phyloP scores from a whole-genome alignment of 1,140 invertebrate genomes.

The Caenorhabditis tropicalis region DNA sequence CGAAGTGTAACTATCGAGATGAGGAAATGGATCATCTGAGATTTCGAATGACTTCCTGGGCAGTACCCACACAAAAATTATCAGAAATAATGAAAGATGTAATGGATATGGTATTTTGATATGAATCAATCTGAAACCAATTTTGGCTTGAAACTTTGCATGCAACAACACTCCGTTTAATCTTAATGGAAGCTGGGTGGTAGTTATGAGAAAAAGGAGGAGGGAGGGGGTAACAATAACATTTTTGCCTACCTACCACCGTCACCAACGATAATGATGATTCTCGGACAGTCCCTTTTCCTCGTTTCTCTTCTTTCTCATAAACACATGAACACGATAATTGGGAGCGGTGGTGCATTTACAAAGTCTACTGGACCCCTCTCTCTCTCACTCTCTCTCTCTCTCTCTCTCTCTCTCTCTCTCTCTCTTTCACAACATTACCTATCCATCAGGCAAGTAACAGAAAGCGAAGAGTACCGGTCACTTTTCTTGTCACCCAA shows the following conservation, averaged over 20 bases:
- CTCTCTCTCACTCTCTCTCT: not conserved
- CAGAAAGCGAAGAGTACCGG: conserved; percentile 27
- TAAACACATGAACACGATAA: conserved; percentile 38
- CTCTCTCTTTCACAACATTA: too few relatives aligned
- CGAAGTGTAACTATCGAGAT: not conserved
- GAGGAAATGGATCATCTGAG: not conserved
- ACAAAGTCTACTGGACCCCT: not conserved
- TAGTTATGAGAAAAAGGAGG: not conserved
- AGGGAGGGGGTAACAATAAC: conserved; percentile 16
- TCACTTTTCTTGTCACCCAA: conserved; percentile 41
- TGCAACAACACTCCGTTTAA: too few relatives aligned
- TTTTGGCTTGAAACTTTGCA: not conserved
- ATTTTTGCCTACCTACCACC: not conserved
- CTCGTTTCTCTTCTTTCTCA: not conserved
- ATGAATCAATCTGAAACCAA: not conserved
- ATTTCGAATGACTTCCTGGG: not conserved
- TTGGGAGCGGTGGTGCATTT: conserved; percentile 42
- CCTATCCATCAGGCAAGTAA: conserved; percentile 18
- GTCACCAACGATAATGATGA: conserved; percentile 37
- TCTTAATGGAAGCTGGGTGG: not conserved
- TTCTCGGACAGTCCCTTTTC: not conserved
- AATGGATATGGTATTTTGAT: too few relatives aligned
- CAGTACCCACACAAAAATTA: not conserved
- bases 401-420: not conserved
- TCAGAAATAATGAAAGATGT: not conserved